phyloP scores from a whole-genome alignment of 2,888 invertebrate genomes.

The Calephelis perditalis region DNA sequence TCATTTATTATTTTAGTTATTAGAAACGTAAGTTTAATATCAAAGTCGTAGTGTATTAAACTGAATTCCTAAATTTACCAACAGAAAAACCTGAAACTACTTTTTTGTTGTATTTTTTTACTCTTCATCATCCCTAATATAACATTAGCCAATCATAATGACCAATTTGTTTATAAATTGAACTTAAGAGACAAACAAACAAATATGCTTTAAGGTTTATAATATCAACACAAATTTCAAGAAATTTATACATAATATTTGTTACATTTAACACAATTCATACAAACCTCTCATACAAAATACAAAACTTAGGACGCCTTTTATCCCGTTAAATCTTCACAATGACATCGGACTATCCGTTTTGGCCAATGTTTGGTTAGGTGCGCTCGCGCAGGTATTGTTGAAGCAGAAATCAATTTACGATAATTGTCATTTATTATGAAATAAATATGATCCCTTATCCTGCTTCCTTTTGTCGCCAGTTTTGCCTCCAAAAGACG shows the following conservation, averaged over 20 bases:
- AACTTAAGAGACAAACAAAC: too few relatives aligned
- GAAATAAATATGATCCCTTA: conserved; percentile 76
- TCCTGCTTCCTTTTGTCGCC: conserved; percentile 50
- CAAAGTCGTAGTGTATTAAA: too few relatives aligned
- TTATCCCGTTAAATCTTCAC: conserved; percentile 45
- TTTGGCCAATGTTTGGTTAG: conserved; percentile 84
- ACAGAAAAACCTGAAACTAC: too few relatives aligned
- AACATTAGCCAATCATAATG: too few relatives aligned
- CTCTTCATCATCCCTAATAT: too few relatives aligned
- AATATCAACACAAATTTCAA: too few relatives aligned
- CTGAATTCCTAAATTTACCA: too few relatives aligned
- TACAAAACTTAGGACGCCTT: conserved; percentile 42
- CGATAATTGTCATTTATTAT: conserved; percentile 78
- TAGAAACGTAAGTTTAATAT: too few relatives aligned
- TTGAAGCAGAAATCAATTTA: conserved; percentile 70
- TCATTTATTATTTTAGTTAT: too few relatives aligned
- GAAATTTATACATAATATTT: conserved; percentile 56
- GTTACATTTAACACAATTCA: conserved; percentile 58
- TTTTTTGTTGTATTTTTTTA: too few relatives aligned
- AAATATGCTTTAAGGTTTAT: too few relatives aligned
- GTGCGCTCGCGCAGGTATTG: conserved; percentile 77
- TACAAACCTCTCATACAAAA: conserved; percentile 49
- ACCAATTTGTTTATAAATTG: too few relatives aligned
- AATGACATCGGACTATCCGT: conserved; percentile 70
- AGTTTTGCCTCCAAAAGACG: conserved; percentile 48